Conservation (phyloP, 2,797 vertebrate genomes). For the Eospalax fontanierii region DNA sequence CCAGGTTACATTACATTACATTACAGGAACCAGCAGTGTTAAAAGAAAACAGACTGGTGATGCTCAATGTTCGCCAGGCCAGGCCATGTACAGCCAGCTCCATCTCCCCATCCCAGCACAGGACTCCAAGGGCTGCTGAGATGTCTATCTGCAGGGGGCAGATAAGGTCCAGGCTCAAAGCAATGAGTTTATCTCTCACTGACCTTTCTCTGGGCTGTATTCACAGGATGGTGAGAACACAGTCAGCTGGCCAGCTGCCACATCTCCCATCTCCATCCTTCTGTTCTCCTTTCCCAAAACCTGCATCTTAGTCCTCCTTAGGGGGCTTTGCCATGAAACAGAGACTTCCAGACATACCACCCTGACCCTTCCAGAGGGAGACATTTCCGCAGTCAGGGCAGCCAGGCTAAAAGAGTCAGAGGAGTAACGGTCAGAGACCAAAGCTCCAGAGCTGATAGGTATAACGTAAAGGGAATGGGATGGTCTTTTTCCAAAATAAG, state of each 20-base stretch:
- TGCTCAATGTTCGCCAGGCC: not conserved
- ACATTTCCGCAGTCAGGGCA: not conserved
- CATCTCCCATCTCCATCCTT: not conserved
- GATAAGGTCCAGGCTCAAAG: not conserved
- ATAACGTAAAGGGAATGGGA: not conserved
- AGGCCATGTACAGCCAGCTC: too few species aligned
- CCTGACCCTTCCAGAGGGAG: not conserved
- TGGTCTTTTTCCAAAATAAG: not conserved
- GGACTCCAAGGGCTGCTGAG: not conserved
- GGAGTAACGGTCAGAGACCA: rapidly evolving
- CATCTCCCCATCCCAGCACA: not conserved
- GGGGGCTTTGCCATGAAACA: not conserved
- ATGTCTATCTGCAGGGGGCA: not conserved
- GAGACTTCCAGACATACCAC: not conserved
- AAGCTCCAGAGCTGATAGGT: not conserved
- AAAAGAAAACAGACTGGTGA: not conserved
- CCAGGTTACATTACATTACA: not conserved
- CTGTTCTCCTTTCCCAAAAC: not conserved
- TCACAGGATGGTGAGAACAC: not conserved
- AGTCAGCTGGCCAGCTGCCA: not conserved
- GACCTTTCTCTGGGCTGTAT: not conserved
- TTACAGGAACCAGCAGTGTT: not conserved
- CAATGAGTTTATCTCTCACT: not conserved
- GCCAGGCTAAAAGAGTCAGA: not conserved
- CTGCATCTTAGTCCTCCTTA: not conserved